Base-by-base conservation (phyloP, 2,888 invertebrate species). In the Theretra japonica region DNA sequence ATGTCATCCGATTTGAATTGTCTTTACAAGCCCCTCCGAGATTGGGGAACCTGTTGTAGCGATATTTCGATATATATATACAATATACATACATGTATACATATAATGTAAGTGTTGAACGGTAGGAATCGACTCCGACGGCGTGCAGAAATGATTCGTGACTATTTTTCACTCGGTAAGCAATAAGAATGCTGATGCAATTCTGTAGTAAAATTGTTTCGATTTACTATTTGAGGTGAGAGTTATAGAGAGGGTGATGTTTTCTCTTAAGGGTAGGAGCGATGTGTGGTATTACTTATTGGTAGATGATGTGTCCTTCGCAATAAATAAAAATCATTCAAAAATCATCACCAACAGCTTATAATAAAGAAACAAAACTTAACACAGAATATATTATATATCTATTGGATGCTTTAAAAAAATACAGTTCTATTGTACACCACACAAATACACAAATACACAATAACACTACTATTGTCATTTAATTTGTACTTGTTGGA, bases 61-160 rank as follows among this genome's bases (percentile, higher is more conserved):
- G 78, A 81, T 78, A 80, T 74, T 81, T 82, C 77, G 77, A 79
- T 80, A 28, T 5, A 80, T 77, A 76, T 3, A 41, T 41, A 11
- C 2, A n/a, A n/a, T n/a, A n/a, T n/a, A n/a, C n/a, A n/a, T n/a
- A n/a, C n/a, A n/a, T n/a, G n/a, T n/a, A n/a, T n/a, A n/a, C n/a
- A n/a, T n/a, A n/a, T n/a, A n/a, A 41, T 80, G 71, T 73, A 79
- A 72, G 76, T 75, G 76, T 77, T 74, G 74, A 76, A 82, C 48
- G 23, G 17, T 23, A 21, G 23, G 48, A 41, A 48, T 41, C 21
- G 62, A 65, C 21, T 41, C 41, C 6, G 62, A 21, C 23, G 28
- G 30, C 19, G 28, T 30, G 60, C 7, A 41, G 17, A 23, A 48
- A 65, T 65, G 23, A 41, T 65, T 41, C 48, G 65, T 23, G 41